Conservation (phyloP, 1,140 invertebrate species). For the Eciton burchellii region DNA sequence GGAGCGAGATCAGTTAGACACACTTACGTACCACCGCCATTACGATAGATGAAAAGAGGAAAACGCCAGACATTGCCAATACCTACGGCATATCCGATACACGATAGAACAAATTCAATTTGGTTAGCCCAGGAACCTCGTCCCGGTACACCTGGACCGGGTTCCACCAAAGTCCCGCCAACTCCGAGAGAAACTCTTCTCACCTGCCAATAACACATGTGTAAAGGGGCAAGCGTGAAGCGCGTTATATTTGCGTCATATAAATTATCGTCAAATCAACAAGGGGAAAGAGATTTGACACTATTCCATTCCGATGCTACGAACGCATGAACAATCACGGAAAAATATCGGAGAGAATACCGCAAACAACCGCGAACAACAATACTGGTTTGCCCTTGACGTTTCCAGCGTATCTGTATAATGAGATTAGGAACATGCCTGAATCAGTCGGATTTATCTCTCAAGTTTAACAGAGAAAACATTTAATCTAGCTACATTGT, state of each 20-base stretch:
- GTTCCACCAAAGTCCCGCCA: slow-evolving; percentile 74
- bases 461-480: slow-evolving; percentile 29
- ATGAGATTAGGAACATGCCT: slow-evolving; percentile 53
- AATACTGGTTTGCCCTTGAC: neutral
- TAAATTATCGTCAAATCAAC: slow-evolving; percentile 61
- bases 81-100: slow-evolving; percentile 93
- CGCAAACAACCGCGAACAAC: neutral
- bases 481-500: slow-evolving; percentile 57
- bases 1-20: no score
- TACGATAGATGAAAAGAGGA: slow-evolving; percentile 93
- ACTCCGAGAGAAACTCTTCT: slow-evolving; percentile 77
- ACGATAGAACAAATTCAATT: slow-evolving; percentile 92
- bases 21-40: slow-evolving; percentile 90
- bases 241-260: slow-evolving; percentile 70
- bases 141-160: slow-evolving; percentile 74
- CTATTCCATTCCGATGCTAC: neutral
- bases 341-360: neutral
- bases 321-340: neutral
- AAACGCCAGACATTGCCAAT: slow-evolving; percentile 96
- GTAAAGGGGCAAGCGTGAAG: neutral
- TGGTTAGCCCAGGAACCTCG: slow-evolving; percentile 91
- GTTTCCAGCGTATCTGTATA: slow-evolving; percentile 41
- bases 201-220: slow-evolving; percentile 73
- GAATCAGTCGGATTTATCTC: slow-evolving; percentile 59
- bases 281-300: slow-evolving; percentile 18